These are phyloP conservation scores for Paratrypauchen microcephalus DNA, from an alignment of 2,797 vertebrate species.

Conservation along the genomic window DNA sequence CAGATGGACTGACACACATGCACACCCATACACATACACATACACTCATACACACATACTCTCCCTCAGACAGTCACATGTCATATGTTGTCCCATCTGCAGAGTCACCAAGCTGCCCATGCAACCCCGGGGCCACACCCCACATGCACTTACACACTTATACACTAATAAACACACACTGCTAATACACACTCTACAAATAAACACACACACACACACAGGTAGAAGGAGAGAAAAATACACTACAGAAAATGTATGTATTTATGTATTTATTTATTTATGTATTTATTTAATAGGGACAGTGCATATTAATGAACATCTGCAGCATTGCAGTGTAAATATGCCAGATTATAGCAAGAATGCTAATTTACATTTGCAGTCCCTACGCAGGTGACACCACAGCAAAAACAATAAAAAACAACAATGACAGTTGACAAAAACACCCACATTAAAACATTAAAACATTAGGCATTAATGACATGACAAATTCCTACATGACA, in stretches of 20 bases:
- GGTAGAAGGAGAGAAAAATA: slow-evolving; percentile 26
- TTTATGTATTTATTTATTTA: no score
- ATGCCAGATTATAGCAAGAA: no score
- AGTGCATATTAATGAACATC: no score
- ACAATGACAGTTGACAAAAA: no score
- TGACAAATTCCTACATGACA: no score
- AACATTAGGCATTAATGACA: no score
- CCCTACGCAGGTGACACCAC: no score
- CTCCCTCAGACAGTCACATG: slow-evolving; percentile 75
- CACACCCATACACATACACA: slow-evolving; percentile 41
- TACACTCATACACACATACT: slow-evolving; percentile 59
- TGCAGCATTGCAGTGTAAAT: no score
- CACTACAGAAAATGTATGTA: background rate
- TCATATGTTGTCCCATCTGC: slow-evolving; percentile 88
- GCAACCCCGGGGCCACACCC: slow-evolving; percentile 72
- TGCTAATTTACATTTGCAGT: no score
- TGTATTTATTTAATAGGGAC: no score
- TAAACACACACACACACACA: slow-evolving; percentile 10
- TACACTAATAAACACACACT: slow-evolving; percentile 17
- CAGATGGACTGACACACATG: slow-evolving; percentile 77
- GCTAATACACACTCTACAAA: slow-evolving; percentile 9
- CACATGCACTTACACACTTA: slow-evolving; percentile 28
- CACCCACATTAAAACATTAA: no score
- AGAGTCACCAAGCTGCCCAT: slow-evolving; percentile 79
- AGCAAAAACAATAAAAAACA: no score